A percentile compares a stretch with the other conserved stretches of the same genome.
phyloP scores from a whole-genome alignment of 2,888 invertebrate genomes.

The Erpobdella octoculata region DNA sequence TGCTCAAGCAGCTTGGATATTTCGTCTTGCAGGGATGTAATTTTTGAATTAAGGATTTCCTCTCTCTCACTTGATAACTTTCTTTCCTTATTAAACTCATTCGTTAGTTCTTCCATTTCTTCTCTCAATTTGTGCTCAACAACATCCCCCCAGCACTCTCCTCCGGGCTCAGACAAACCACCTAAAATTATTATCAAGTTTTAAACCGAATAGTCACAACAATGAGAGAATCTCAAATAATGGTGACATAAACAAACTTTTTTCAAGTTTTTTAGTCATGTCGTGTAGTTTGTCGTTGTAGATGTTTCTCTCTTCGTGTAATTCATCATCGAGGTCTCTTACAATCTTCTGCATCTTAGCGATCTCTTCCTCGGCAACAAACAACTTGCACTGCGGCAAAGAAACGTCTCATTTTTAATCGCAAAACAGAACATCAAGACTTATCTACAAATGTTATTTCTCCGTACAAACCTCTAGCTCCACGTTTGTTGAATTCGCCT shows the following conservation, averaged over 20 bases:
- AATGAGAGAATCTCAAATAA: neutral
- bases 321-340: neutral
- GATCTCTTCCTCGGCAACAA: neutral
- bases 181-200: neutral
- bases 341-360: neutral
- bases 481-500: neutral
- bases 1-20: too few species aligned
- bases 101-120: neutral
- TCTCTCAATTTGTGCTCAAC: neutral
- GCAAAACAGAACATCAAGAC: neutral
- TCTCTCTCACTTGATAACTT: too few species aligned
- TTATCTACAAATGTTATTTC: neutral
- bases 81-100: neutral
- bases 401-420: too few species aligned
- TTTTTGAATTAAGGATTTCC: too few species aligned
- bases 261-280: neutral
- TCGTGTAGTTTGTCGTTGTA: neutral
- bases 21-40: too few species aligned
- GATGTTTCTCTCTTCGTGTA: neutral
- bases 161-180: neutral
- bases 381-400: neutral
- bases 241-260: neutral
- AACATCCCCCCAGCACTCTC: neutral
- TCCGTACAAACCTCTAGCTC: neutral
- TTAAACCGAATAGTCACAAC: neutral